phyloP scores from a whole-genome alignment of 2,113 vertebrate genomes.

The Misgurnus mizolepis region DNA sequence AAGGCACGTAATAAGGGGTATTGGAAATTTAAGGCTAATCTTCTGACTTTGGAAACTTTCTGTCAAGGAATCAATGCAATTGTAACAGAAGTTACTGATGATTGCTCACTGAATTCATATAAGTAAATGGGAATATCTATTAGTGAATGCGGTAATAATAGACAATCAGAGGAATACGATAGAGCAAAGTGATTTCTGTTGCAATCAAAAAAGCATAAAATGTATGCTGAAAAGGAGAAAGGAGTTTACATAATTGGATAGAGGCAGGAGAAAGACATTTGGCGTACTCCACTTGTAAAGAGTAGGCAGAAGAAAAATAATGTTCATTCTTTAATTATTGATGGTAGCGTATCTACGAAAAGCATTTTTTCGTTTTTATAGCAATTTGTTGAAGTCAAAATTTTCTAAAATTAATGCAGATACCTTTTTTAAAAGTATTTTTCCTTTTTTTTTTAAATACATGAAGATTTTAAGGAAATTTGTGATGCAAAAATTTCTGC shows the following conservation, averaged over 20 bases:
- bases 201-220: slow-evolving; percentile 6
- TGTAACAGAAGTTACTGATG: neutral
- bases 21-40: slow-evolving; percentile 27
- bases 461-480: slow-evolving; percentile 11
- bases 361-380: slow-evolving; percentile 6
- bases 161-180: neutral
- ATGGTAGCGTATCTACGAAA: neutral
- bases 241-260: slow-evolving; percentile 25
- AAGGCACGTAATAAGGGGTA: neutral
- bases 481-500: neutral
- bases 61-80: neutral
- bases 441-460: neutral
- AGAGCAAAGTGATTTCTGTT: neutral
- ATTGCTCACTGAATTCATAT: neutral
- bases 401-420: neutral
- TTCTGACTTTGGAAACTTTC: neutral
- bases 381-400: slow-evolving; percentile 22
- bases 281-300: neutral
- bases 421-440: neutral
- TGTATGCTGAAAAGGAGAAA: slow-evolving; percentile 32
- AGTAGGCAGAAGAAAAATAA: neutral
- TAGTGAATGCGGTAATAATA: neutral
- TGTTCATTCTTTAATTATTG: neutral
- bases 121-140: slow-evolving; percentile 24
- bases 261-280: slow-evolving; percentile 23